These are phyloP conservation scores for Orius laevigatus DNA, from an alignment of 1,140 invertebrate genomes.

Conservation along the genomic window DNA sequence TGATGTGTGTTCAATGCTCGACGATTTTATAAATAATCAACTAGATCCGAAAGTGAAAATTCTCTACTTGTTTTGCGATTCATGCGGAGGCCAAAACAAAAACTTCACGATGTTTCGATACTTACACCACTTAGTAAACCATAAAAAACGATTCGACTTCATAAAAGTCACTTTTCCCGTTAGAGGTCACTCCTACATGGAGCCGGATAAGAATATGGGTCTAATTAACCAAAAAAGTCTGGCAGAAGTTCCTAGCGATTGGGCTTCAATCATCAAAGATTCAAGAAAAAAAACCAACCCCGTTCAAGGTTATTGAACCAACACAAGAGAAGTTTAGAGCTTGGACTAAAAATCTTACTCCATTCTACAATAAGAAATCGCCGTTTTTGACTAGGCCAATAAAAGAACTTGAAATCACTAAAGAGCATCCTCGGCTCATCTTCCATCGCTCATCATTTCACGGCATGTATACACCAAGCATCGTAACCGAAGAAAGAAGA, in stretches of 20 bases:
- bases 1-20: background rate
- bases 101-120: slow-evolving; percentile 5
- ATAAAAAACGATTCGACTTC: background rate
- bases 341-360: slow-evolving; percentile 13
- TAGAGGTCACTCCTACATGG: slow-evolving; percentile 19
- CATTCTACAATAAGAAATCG: slow-evolving; percentile 11
- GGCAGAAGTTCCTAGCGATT: slow-evolving; percentile 6
- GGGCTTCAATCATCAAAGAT: background rate
- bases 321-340: slow-evolving; percentile 10
- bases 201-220: slow-evolving; percentile 14
- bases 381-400: slow-evolving; percentile 14
- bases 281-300: slow-evolving; percentile 2
- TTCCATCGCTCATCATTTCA: slow-evolving; percentile 5
- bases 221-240: slow-evolving; percentile 1
- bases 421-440: slow-evolving; percentile 10
- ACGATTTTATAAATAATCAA: background rate
- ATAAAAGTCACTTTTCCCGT: slow-evolving; percentile 8
- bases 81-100: slow-evolving; percentile 4
- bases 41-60: background rate
- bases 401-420: slow-evolving; percentile 12
- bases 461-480: background rate
- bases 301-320: background rate
- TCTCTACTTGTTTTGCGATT: slow-evolving; percentile 4
- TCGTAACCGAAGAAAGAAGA: too few species aligned
- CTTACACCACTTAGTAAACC: background rate